phyloP scores from a whole-genome alignment of 2,797 vertebrate species.

The Merluccius polli region DNA sequence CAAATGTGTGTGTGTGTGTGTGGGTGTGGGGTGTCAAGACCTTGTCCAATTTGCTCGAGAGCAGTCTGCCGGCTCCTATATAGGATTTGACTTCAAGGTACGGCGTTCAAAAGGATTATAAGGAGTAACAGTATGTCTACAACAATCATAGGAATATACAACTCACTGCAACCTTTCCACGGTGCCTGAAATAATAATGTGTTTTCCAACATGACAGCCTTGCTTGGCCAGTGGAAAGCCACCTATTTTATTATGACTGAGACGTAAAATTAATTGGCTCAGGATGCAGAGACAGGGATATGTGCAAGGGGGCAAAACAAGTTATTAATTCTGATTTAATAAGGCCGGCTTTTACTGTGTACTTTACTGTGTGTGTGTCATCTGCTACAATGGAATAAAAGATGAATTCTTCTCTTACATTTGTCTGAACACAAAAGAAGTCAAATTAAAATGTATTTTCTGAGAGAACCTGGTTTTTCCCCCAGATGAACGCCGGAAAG shows the following conservation, averaged over 20 bases:
- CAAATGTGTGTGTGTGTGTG: no score
- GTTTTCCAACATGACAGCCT: constrained; percentile 30
- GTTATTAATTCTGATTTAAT: constrained; percentile 30
- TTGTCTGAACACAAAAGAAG: no score
- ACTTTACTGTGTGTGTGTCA: constrained; percentile 5
- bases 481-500: no score
- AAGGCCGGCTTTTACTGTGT: constrained; percentile 6
- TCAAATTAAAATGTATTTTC: no score
- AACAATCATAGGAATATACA: no score
- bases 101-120: constrained; percentile 15
- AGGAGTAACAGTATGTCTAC: not conserved
- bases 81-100: constrained; percentile 33
- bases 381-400: constrained; percentile 14
- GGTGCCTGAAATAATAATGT: constrained; percentile 8
- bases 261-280: constrained; percentile 17
- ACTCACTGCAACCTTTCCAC: no score
- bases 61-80: constrained; percentile 31
- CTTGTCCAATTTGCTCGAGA: constrained; percentile 33
- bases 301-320: constrained; percentile 10
- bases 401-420: no score
- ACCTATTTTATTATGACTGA: no score
- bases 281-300: constrained; percentile 20
- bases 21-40: constrained; percentile 27
- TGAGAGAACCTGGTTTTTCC: no score
- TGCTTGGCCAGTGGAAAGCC: constrained; percentile 23